Base-by-base conservation (phyloP, 1,140 invertebrate species). In the Dinoponera quadriceps region DNA sequence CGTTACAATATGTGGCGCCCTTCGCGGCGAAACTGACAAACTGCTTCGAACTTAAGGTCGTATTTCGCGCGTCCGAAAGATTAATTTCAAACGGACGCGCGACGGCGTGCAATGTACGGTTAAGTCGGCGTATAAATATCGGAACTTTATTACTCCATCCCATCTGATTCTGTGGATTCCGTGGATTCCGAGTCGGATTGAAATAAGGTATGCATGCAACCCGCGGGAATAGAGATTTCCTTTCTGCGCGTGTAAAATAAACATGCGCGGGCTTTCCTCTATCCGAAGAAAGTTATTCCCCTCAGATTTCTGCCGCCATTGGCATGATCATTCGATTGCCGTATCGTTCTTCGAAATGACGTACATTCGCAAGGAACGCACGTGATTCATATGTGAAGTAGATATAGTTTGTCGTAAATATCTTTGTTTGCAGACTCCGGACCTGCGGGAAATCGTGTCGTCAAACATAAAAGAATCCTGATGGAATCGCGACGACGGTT, bases 121-220 rank as follows among this genome's bases (percentile, higher is more conserved):
- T 68, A 27, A 25, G 22, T 22, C 22, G 9, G 22, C 20, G 1
- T 44, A 27, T 57, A 38, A 72, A 49, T 55, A 71, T 74, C 25
- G n/a, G 22, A 9, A 74, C 27, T 14, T 60, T 3, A 11, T 38
- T 16, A 22, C 27, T 14, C 27, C 7, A 29, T 29, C 51, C 29
- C 16, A 20, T 9, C 22, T 73, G 16, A 59, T 73, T 14, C 16
- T 33, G 33, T 20, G 13, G 57, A 74, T 74, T 74, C 62, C 38
- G 18, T n/a, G n/a, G n/a, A n/a, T n/a, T n/a, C n/a, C n/a, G 11
- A 27, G n/a, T 11, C 7, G 22, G 16, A 59, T 59, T 59, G 22
- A 38, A 27, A 60, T 44, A 18, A 73, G 55, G 55, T 73, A 73
- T 3, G 55, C 16, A 20, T 13, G 7, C 14, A 62, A n/a, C 22